phyloP scores from a whole-genome alignment of 2,797 vertebrate genomes.

The Cryptoblepharus egeriae region DNA sequence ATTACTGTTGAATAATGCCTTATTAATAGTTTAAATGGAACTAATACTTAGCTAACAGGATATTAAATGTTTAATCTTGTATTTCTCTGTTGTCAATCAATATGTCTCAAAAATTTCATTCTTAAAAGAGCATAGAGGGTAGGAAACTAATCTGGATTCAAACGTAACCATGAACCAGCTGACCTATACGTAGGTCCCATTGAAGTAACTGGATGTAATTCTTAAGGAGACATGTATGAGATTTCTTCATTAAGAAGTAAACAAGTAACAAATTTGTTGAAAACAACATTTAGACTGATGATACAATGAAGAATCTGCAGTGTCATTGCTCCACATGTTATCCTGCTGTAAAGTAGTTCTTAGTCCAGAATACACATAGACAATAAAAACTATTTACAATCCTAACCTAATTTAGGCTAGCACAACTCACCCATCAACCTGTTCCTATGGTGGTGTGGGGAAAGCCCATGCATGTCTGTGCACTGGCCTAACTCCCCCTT shows the following conservation, averaged over 20 bases:
- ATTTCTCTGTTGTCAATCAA: neutral
- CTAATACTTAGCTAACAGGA: conserved; percentile 3
- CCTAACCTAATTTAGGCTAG: no score
- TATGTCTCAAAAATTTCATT: neutral
- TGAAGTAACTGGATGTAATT: no score
- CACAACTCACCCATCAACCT: no score
- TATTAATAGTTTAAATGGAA: conserved; percentile 3
- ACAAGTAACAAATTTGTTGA: neutral
- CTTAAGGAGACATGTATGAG: no score
- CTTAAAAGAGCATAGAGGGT: neutral
- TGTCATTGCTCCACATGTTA: neutral
- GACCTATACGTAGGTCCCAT: no score
- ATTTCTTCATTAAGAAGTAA: neutral
- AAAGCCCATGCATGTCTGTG: no score
- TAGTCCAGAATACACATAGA: neutral
- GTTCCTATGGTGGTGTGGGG: no score
- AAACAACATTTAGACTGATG: neutral
- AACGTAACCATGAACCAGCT: neutral
- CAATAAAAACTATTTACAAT: neutral
- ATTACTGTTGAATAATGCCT: neutral
- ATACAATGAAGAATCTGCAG: neutral
- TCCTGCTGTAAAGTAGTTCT: neutral
- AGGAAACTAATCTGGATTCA: neutral
- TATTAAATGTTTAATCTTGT: conserved; percentile 1
- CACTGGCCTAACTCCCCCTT: no score